phyloP scores from a whole-genome alignment of 2,888 invertebrate species.

The Eilema sororculum region DNA sequence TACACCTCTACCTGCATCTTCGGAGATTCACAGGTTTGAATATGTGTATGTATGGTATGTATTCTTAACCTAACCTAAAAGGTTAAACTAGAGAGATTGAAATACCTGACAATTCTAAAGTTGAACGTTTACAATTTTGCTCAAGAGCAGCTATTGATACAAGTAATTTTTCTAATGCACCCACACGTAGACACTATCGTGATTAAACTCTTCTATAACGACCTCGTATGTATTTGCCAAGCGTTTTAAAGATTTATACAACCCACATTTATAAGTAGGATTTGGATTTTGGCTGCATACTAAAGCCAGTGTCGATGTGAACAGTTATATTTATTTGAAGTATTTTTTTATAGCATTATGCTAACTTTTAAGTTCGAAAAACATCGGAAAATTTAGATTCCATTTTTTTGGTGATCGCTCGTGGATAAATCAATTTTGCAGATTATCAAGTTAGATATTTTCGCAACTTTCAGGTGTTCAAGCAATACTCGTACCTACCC shows the following conservation, averaged over 20 bases:
- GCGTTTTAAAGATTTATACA: constrained; percentile 49
- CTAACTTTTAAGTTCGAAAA: too few species aligned
- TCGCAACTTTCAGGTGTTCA: neutral
- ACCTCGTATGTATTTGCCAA: constrained; percentile 58
- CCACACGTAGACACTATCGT: constrained; percentile 63
- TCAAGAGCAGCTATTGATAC: constrained; percentile 57
- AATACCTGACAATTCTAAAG: constrained; percentile 18
- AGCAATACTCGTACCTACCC: too few species aligned
- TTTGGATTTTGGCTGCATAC: constrained; percentile 46
- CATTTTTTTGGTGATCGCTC: constrained; percentile 25
- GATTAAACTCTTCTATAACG: constrained; percentile 61
- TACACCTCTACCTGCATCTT: too few species aligned
- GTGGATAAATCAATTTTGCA: neutral
- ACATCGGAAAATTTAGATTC: too few species aligned
- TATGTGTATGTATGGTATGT: too few species aligned
- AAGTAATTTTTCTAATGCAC: constrained; percentile 71
- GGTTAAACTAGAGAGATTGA: too few species aligned
- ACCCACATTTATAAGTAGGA: constrained; percentile 41
- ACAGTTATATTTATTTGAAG: constrained; percentile 30
- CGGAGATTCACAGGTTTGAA: too few species aligned
- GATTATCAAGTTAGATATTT: neutral
- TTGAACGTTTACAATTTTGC: constrained; percentile 39
- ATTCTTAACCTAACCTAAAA: too few species aligned
- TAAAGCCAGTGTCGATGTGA: constrained; percentile 24
- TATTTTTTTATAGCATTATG: too few species aligned